Base-by-base conservation (phyloP, 2,113 vertebrate species). In the Apodemus speciosus region DNA sequence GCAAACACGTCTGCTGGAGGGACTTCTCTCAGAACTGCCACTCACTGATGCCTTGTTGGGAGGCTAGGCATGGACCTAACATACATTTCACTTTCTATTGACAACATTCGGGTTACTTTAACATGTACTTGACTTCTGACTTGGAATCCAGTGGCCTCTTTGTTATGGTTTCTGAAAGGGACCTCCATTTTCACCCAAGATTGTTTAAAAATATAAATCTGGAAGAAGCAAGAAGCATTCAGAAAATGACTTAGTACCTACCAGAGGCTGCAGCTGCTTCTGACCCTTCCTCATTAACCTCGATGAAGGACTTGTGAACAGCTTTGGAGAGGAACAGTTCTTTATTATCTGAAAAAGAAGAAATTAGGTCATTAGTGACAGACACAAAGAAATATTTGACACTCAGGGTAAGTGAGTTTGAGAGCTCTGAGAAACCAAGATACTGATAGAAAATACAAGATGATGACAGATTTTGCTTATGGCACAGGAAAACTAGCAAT, bases 211-310 rank as follows among this genome's bases (percentile, higher is more conserved):
- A 43, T 23, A 60, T 56, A 92, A 77, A 77, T 90, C 38, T 53
- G 64, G 58, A 77, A 90, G 83, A 76, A 18, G 20, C n/a, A 35
- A 94, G 58, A 94, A 51, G 6, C 86, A 9, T 85, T 86, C 35
- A 35, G 38, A 68, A 80, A 80, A 93, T 1, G 49, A 14, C 40
- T 84, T 68, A 69, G 66, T 97, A 99, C 68, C 66, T 98, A 99
- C 99, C 99, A 98, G 99, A 99, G 85, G 99, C 98, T n/a, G 98
- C 99, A 6, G 99, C 99, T 75, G 99, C 99, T 98, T 99, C 99
- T 0, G 99, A 98, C 84, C 99, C 99, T 95, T 99, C 99, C 98
- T 99, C 99, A 9, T 99, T 99, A 97, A 99, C 99, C 98, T 99
- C 99, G 95, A 99, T 97, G 97, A 99, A 99, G 6, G 99, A 98